Evolutionary conservation across 2,888 invertebrate species (phyloP), one percentile per base, ranked within the genome.

Genomic region (Nomada hirtipes): DNA sequence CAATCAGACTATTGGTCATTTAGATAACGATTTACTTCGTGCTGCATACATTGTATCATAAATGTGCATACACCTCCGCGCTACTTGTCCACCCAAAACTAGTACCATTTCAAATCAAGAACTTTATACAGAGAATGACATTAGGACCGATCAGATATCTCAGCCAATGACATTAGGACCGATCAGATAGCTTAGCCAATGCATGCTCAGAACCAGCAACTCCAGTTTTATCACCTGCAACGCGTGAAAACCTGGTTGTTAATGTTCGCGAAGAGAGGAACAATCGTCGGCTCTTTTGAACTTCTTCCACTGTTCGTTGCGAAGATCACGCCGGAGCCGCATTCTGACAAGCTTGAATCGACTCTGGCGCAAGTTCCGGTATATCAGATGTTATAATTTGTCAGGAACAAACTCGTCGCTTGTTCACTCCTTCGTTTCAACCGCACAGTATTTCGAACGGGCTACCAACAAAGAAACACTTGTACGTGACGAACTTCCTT

Each of bases 341-440:
- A 70, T 60, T 70, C 69, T 70, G 69, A 7, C 59, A 15, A 44
- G 59, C 18, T n/a, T n/a, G 29, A 23, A 61, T 71, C 55, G 29
- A 29, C 69, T 29, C 59, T 10, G 20, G 7, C 29, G 15, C 29
- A 4, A 59, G 50, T 70, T 70, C 69, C 69, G 29, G 69, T 60
- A 59, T 47, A 75, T 65, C 69, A 79, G 69, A 75, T 57, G 78
- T 73, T 68, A 47, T 53, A 59, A 79, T 74, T 69, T 64, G 63
- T 47, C 74, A 42, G 59, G 29, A 68, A 64, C 68, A 68, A 63
- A 63, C 67, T 20, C 50, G 50, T 20, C 18, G 57, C 13, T 10
- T 3, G 44, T 23, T 26, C 44, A 18, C 52, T 53, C 52, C 15
- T 52, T 65, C 50, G 26, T 53, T 36, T 36, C 11, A 11, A 10